A percentile compares a stretch with the other conserved stretches of the same genome.
Evolutionary conservation across 2,797 vertebrate species (phyloP).

Genomic region (Choloepus didactylus): DNA sequence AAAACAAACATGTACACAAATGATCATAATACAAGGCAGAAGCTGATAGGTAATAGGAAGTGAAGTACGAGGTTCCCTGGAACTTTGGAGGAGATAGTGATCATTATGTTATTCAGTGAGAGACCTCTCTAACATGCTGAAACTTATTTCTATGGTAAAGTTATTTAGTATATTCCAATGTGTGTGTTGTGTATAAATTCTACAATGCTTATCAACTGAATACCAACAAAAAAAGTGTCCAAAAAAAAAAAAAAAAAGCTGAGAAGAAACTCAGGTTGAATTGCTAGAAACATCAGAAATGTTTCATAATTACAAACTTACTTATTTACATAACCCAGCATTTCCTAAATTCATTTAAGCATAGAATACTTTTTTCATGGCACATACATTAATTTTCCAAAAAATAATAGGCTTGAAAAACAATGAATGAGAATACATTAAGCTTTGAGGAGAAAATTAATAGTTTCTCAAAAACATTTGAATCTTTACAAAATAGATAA

Average conservation of each 20-base stretch:
- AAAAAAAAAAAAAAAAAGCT: not conserved
- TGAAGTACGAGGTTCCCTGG: not conserved
- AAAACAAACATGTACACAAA: not conserved
- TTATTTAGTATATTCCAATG: not conserved
- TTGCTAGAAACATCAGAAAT: conserved; percentile 14
- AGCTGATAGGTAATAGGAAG: not conserved
- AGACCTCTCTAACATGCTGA: not conserved
- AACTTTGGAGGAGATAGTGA: not conserved
- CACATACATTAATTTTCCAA: not conserved
- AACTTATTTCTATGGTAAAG: not conserved
- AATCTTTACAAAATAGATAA: not conserved
- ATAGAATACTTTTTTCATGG: not conserved
- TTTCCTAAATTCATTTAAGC: not conserved
- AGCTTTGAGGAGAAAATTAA: not conserved
- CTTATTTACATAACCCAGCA: not conserved
- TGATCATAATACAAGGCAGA: not conserved
- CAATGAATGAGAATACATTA: not conserved
- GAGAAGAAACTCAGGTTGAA: not conserved
- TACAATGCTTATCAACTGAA: conserved; percentile 56
- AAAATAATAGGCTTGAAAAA: not conserved
- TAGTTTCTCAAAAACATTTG: not conserved
- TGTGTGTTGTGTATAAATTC: not conserved
- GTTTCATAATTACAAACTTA: not conserved
- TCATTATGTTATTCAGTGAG: not conserved
- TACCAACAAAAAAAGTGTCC: not conserved